phyloP scores from a whole-genome alignment of 1,140 invertebrate genomes.

The Aphaenogaster floridana region DNA sequence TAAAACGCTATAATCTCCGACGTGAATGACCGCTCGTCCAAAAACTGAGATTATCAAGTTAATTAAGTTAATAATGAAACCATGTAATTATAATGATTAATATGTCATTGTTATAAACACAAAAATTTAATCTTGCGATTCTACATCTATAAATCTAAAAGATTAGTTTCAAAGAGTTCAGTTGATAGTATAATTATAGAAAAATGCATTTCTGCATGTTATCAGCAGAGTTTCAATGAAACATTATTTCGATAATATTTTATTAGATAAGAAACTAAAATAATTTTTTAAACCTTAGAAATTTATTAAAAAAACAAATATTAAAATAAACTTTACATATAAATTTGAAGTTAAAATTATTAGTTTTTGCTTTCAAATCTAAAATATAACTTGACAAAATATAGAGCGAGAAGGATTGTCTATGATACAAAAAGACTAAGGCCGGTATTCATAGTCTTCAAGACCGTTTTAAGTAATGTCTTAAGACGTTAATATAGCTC shows the following conservation, averaged over 20 bases:
- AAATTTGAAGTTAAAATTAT: background rate
- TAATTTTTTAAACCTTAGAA: background rate
- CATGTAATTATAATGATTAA: background rate
- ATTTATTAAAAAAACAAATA: background rate
- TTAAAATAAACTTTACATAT: background rate
- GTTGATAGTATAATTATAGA: background rate
- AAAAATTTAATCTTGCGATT: background rate
- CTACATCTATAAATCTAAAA: background rate
- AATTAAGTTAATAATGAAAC: background rate
- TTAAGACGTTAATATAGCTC: too few relatives aligned
- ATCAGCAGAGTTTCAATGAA: background rate
- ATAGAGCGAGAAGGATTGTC: background rate
- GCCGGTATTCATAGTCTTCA: too few relatives aligned
- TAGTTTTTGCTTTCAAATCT: background rate
- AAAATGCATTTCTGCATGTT: background rate
- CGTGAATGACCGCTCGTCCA: background rate
- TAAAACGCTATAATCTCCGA: background rate
- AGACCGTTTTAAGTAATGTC: too few relatives aligned
- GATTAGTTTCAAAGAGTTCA: background rate
- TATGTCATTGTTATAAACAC: background rate
- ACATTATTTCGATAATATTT: slow-evolving; percentile 1
- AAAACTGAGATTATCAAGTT: background rate
- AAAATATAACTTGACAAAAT: background rate
- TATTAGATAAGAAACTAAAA: background rate
- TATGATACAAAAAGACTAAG: background rate